phyloP scores from a whole-genome alignment of 2,797 vertebrate genomes.

The Pteronotus mesoamericanus region DNA sequence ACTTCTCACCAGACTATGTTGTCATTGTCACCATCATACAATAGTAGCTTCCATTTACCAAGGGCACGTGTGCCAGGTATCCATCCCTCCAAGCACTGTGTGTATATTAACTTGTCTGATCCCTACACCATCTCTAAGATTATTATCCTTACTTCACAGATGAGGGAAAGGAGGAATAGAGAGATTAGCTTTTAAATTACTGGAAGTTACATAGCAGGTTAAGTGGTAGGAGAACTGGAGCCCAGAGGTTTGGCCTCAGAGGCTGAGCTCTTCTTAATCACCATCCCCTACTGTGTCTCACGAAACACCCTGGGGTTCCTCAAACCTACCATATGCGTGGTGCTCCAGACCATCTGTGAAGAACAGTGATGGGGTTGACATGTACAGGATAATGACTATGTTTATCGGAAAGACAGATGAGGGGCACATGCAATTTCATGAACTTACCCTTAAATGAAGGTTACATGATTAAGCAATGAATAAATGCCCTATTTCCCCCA shows the following conservation, averaged over 20 bases:
- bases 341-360: not conserved
- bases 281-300: not conserved
- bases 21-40: not conserved
- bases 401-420: not conserved
- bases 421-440: not conserved
- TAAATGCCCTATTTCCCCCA: not conserved
- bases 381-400: not conserved
- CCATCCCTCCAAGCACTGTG: not conserved
- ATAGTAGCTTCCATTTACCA: not conserved
- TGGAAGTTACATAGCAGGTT: not conserved
- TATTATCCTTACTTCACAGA: not conserved
- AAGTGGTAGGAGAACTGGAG: not conserved
- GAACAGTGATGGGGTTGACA: not conserved
- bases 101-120: not conserved
- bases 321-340: not conserved
- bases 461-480: slow-evolving; percentile 2
- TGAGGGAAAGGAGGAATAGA: not conserved
- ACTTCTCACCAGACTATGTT: not conserved
- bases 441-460: not conserved
- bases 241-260: not conserved
- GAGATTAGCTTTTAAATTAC: not conserved
- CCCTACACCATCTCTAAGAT: not conserved
- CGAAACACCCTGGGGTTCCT: not conserved
- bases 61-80: not conserved
- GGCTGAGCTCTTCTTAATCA: not conserved